Evolutionary conservation across 2,113 vertebrate species (phyloP).

Genomic region (Callopanchax toddi): DNA sequence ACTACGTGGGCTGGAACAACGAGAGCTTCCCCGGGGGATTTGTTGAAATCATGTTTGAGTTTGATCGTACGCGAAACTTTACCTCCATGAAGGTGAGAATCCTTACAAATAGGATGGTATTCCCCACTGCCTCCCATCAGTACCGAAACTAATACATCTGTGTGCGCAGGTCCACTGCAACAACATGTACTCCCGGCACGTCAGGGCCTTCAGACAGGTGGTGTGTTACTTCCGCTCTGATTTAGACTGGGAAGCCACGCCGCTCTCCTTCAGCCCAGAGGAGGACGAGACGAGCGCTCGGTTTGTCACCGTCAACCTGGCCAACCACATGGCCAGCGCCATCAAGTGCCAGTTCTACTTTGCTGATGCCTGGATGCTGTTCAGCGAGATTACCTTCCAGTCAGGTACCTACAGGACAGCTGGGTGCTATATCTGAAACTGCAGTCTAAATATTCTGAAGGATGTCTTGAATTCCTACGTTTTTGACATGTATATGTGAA

Average conservation of each 20-base stretch:
- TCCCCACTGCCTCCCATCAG: neutral
- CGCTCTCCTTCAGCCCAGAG: slow-evolving; percentile 84
- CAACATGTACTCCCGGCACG: slow-evolving; percentile 91
- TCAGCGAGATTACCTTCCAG: slow-evolving; percentile 99
- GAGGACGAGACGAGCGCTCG: slow-evolving; percentile 90
- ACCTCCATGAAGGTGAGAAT: slow-evolving; percentile 93
- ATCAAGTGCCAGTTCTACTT: slow-evolving; percentile 98
- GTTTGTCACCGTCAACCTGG: slow-evolving; percentile 90
- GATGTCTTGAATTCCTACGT: too few relatives aligned
- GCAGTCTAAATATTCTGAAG: too few relatives aligned
- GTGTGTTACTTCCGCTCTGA: slow-evolving; percentile 93
- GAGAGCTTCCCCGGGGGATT: slow-evolving; percentile 87
- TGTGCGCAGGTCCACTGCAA: slow-evolving; percentile 92
- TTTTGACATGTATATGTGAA: too few relatives aligned
- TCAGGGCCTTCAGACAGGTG: slow-evolving; percentile 93
- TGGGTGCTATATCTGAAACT: too few relatives aligned
- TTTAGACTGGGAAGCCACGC: slow-evolving; percentile 87
- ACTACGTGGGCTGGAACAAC: slow-evolving; percentile 96
- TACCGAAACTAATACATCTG: neutral
- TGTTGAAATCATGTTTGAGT: slow-evolving; percentile 96
- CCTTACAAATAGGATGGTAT: neutral
- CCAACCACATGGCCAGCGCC: slow-evolving; percentile 94
- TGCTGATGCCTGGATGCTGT: slow-evolving; percentile 95
- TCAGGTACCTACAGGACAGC: slow-evolving; percentile 82
- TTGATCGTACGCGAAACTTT: slow-evolving; percentile 94